phyloP scores from a whole-genome alignment of 2,113 vertebrate genomes.

The Scalopus aquaticus region DNA sequence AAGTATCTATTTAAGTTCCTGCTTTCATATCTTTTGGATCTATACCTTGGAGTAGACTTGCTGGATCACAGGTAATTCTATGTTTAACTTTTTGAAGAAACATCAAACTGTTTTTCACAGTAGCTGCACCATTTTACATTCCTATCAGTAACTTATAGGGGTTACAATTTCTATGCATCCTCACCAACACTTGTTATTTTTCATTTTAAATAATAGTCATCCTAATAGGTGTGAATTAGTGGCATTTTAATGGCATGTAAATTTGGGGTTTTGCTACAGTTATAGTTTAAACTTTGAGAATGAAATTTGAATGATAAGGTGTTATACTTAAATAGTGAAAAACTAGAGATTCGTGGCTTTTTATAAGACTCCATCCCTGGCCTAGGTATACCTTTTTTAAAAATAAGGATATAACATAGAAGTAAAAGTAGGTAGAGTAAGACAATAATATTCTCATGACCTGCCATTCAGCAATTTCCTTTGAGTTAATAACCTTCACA shows the following conservation, averaged over 20 bases:
- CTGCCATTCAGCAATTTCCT: neutral
- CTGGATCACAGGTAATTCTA: neutral
- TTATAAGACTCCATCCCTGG: neutral
- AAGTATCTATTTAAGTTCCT: neutral
- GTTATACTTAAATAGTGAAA: neutral
- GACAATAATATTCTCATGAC: neutral
- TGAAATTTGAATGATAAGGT: slow-evolving; percentile 30
- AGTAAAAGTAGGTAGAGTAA: neutral
- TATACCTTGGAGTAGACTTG: neutral
- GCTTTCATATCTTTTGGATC: neutral
- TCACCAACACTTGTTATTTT: neutral
- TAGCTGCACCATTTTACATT: neutral
- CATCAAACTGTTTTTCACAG: neutral
- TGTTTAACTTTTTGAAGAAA: slow-evolving; percentile 13
- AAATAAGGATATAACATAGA: neutral
- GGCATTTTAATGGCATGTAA: neutral
- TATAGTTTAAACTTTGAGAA: slow-evolving; percentile 35
- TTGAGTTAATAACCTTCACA: slow-evolving; percentile 26
- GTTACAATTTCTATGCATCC: neutral
- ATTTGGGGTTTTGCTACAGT: neutral
- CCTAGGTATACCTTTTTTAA: neutral
- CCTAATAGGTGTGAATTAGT: neutral
- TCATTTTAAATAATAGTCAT: neutral
- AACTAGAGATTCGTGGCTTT: neutral
- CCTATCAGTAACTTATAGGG: neutral